Conservation (phyloP, 2,113 vertebrate species). For the Platichthys flesus region DNA sequence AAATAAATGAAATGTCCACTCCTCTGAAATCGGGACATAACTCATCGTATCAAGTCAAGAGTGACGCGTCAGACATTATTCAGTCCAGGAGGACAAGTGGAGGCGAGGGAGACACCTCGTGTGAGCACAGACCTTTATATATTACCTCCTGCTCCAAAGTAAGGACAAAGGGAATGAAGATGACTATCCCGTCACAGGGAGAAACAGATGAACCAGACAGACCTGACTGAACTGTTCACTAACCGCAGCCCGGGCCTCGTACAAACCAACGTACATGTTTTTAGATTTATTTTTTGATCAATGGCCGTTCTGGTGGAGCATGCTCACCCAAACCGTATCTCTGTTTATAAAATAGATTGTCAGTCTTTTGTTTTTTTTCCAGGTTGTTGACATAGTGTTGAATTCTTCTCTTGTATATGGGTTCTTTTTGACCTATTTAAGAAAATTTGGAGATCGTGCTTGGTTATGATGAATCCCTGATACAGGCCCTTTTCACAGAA, state of each 20-base stretch:
- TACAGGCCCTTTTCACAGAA: too few species aligned
- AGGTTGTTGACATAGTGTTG: neutral
- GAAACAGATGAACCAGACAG: conserved; percentile 77
- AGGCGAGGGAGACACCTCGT: conserved; percentile 72
- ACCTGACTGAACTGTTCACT: conserved; percentile 73
- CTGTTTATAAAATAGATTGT: neutral
- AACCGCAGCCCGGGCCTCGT: conserved; percentile 71
- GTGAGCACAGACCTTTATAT: conserved; percentile 76
- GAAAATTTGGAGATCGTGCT: too few species aligned
- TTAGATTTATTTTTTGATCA: conserved; percentile 41
- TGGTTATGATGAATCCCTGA: too few species aligned
- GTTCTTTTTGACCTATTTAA: too few species aligned
- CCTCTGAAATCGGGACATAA: conserved; percentile 65
- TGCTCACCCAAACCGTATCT: conserved; percentile 28
- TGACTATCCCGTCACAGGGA: conserved; percentile 82
- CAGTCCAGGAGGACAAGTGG: conserved; percentile 71
- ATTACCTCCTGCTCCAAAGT: conserved; percentile 79
- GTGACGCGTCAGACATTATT: conserved; percentile 64
- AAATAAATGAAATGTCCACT: conserved; percentile 60
- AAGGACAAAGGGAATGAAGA: conserved; percentile 88
- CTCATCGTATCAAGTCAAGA: conserved; percentile 70
- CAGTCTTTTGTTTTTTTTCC: neutral
- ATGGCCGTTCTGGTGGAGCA: conserved; percentile 23
- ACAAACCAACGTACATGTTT: conserved; percentile 62
- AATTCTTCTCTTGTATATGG: neutral